These are phyloP conservation scores for Fukomys damarensis DNA, from an alignment of 2,113 vertebrate genomes.

Conservation along the genomic window DNA sequence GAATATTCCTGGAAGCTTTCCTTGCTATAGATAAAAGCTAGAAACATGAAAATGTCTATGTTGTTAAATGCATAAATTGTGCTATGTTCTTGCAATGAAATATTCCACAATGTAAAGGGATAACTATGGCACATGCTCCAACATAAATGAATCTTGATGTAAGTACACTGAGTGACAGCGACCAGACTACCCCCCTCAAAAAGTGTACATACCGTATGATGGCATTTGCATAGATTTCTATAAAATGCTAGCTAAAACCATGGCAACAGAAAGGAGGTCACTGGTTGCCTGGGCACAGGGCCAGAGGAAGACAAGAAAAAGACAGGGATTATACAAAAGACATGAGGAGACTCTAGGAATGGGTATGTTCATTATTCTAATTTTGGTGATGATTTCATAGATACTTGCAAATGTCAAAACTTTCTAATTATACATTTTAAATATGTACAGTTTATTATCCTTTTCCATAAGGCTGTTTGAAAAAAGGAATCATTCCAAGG, in stretches of 20 bases:
- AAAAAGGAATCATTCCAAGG: neutral
- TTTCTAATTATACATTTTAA: neutral
- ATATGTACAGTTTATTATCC: neutral
- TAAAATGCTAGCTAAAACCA: constrained; percentile 16
- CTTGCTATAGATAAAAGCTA: neutral
- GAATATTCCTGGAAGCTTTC: neutral
- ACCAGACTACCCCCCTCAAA: neutral
- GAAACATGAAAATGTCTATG: neutral
- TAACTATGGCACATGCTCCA: neutral
- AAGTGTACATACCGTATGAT: neutral
- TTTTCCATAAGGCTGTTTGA: neutral
- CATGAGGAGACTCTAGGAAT: neutral
- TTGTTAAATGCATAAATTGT: neutral
- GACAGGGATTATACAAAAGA: neutral
- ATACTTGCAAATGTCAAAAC: neutral
- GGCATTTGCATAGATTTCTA: neutral
- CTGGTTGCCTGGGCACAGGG: neutral
- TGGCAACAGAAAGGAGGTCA: neutral
- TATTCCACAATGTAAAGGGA: neutral
- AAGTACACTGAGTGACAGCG: neutral
- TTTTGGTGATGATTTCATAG: neutral
- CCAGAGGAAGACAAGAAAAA: neutral
- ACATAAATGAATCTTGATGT: neutral
- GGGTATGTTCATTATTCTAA: neutral
- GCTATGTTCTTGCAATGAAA: neutral